Evolutionary conservation across 2,113 vertebrate species (phyloP).

Genomic region (Gasterosteus aculeatus): DNA sequence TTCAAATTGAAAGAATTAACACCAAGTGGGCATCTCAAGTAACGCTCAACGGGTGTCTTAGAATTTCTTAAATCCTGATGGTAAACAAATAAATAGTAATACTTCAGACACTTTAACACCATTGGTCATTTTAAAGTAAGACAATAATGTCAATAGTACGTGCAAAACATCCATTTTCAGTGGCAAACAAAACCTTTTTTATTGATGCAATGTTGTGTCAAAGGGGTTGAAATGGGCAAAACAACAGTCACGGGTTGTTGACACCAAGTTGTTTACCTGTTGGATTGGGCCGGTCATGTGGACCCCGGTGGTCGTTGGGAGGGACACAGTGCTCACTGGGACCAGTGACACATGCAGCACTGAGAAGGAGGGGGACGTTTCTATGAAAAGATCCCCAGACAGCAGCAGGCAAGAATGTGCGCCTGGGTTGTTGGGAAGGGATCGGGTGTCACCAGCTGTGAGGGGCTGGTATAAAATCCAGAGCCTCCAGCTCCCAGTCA

Average conservation of each 20-base stretch:
- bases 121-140: background rate
- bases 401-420: constrained; percentile 76
- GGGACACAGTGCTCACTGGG: constrained; percentile 52
- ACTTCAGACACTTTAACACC: background rate
- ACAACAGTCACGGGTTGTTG: constrained; percentile 39
- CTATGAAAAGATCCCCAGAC: constrained; percentile 74
- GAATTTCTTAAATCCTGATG: background rate
- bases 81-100: background rate
- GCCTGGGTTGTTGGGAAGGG: constrained; percentile 56
- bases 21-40: background rate
- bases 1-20: background rate
- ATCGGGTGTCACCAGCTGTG: constrained; percentile 73
- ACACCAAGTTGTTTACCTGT: constrained; percentile 67
- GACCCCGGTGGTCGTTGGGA: constrained; percentile 68
- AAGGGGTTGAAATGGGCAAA: constrained; percentile 22
- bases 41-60: background rate
- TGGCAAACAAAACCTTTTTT: background rate
- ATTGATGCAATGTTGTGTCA: background rate
- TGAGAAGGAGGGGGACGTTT: constrained; percentile 62
- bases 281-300: constrained; percentile 61
- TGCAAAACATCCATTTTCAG: background rate
- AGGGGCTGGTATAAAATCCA: constrained; percentile 77
- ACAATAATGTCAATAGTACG: background rate
- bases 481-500: constrained; percentile 56
- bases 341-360: constrained; percentile 67